phyloP scores from a whole-genome alignment of 2,888 invertebrate species.

The Drosophila picticornis region DNA sequence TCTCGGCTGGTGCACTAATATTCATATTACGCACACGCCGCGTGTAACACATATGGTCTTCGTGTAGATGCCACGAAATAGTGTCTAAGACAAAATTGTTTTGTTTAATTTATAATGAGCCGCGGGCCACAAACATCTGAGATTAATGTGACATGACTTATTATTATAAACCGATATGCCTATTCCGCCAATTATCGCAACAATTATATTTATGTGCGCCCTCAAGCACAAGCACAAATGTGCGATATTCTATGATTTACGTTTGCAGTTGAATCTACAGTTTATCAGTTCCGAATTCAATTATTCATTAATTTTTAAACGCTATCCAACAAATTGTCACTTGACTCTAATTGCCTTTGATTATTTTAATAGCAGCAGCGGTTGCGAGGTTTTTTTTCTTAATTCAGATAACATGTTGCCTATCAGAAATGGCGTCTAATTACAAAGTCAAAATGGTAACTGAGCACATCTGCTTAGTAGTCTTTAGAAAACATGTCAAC shows the following conservation, averaged over 20 bases:
- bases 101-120: conserved; percentile 66
- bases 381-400: conserved; percentile 29
- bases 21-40: conserved; percentile 64
- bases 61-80: conserved; percentile 22
- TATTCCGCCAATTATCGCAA: conserved; percentile 53
- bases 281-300: neutral
- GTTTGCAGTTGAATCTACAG: neutral
- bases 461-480: conserved; percentile 28
- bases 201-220: conserved; percentile 23
- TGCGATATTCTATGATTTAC: conserved; percentile 34
- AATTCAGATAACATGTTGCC: conserved; percentile 50
- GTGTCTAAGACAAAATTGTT: conserved; percentile 19
- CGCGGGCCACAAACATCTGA: conserved; percentile 26
- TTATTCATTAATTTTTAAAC: neutral
- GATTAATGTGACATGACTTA: conserved; percentile 48
- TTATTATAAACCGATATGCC: conserved; percentile 50
- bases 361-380: neutral
- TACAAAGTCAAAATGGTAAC: conserved; percentile 26
- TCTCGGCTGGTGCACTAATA: conserved; percentile 29
- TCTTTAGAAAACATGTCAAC: neutral
- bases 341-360: neutral
- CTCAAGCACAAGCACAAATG: conserved; percentile 4
- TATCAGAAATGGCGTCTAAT: conserved; percentile 21
- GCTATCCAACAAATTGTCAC: neutral
- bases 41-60: conserved; percentile 17